phyloP scores from a whole-genome alignment of 1,140 invertebrate species.

The Pseudomyrmex concolor region DNA sequence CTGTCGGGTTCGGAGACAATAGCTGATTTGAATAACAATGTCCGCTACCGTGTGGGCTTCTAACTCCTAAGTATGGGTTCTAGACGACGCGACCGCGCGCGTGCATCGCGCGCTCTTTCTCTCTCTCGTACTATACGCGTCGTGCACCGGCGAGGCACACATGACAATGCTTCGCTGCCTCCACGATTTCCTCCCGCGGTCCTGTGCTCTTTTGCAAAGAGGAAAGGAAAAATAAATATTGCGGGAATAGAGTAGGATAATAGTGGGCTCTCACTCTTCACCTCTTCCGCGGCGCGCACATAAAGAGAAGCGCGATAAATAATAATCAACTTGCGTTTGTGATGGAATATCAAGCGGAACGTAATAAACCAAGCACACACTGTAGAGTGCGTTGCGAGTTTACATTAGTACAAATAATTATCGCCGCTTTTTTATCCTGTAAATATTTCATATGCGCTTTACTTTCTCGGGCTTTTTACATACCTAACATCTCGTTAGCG shows the following conservation, averaged over 20 bases:
- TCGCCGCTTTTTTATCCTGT: not conserved
- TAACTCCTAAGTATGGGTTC: slow-evolving; percentile 77
- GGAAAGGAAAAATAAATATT: not conserved
- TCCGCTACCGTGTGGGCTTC: slow-evolving; percentile 84
- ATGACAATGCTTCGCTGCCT: slow-evolving; percentile 68
- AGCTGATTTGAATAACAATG: slow-evolving; percentile 84
- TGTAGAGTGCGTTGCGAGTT: not conserved
- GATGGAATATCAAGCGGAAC: slow-evolving; percentile 3
- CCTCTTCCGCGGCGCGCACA: not conserved
- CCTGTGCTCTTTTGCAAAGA: slow-evolving; percentile 22
- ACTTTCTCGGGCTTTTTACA: not conserved
- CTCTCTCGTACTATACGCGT: slow-evolving; percentile 33
- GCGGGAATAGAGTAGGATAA: slow-evolving; percentile 10
- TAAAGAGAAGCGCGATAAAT: slow-evolving; percentile 20
- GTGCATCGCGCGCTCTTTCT: slow-evolving; percentile 35
- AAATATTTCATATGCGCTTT: not conserved
- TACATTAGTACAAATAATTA: slow-evolving; percentile 2
- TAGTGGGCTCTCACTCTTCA: not conserved
- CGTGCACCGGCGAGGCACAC: slow-evolving; percentile 11
- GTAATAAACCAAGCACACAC: not conserved
- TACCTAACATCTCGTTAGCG: not conserved
- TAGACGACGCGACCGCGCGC: slow-evolving; percentile 66
- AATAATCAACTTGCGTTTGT: slow-evolving; percentile 33
- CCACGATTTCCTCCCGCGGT: slow-evolving; percentile 69
- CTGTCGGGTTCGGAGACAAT: slow-evolving; percentile 80